Evolutionary conservation across 2,113 vertebrate species (phyloP).

Genomic region (Pseudopodoces humilis): DNA sequence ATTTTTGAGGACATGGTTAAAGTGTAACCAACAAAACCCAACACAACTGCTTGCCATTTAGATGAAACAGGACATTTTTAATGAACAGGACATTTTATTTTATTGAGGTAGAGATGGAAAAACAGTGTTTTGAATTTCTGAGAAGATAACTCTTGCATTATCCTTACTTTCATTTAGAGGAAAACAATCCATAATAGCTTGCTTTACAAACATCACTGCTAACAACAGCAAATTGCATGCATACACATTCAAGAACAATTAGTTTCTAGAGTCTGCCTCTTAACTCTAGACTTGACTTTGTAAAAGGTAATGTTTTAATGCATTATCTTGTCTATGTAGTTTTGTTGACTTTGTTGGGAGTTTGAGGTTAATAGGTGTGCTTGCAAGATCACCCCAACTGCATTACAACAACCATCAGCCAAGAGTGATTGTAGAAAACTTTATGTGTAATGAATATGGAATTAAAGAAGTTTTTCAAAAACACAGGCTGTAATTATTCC

Average conservation of each 20-base stretch:
- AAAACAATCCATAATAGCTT: neutral
- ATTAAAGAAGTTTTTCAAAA: neutral
- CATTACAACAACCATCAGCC: neutral
- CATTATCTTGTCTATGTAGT: fast-evolving
- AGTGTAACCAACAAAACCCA: neutral
- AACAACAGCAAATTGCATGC: neutral
- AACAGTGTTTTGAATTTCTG: neutral
- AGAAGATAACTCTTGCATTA: neutral
- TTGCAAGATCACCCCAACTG: neutral
- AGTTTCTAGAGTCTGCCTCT: neutral
- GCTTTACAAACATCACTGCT: neutral
- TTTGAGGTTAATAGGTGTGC: neutral
- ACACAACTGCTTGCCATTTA: neutral
- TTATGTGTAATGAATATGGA: neutral
- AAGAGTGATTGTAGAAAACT: neutral
- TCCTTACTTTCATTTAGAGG: neutral
- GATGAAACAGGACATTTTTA: neutral
- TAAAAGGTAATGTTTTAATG: neutral
- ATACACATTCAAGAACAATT: neutral
- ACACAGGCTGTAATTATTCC: neutral
- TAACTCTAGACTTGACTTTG: neutral
- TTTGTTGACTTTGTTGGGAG: neutral
- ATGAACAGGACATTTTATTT: neutral
- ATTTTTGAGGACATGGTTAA: neutral
- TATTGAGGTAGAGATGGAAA: neutral